These are phyloP conservation scores for Drosophila chauvacae DNA, from an alignment of 1,140 invertebrate genomes.

Conservation along the genomic window DNA sequence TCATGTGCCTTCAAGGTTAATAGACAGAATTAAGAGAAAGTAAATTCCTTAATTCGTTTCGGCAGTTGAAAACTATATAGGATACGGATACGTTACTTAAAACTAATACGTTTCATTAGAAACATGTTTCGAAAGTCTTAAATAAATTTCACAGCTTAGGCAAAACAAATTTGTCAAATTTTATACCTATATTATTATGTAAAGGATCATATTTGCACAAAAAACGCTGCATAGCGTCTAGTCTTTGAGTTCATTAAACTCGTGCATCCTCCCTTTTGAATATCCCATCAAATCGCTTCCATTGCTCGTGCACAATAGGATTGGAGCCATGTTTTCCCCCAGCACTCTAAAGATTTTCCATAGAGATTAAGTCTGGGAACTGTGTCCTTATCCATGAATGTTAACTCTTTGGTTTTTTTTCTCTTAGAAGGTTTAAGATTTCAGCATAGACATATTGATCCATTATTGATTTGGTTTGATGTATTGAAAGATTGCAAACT, in stretches of 20 bases:
- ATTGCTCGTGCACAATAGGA: not conserved
- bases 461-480: not conserved
- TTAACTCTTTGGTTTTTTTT: not conserved
- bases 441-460: slow-evolving; percentile 8
- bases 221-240: not conserved
- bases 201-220: not conserved
- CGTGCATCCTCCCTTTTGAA: not conserved
- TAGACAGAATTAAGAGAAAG: too few species aligned
- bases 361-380: not conserved
- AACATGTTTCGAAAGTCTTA: not conserved
- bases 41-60: not conserved
- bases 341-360: not conserved
- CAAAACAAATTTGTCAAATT: not conserved
- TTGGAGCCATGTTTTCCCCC: not conserved
- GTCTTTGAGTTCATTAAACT: slow-evolving; percentile 3
- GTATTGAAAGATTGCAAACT: not conserved
- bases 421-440: not conserved
- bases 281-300: not conserved
- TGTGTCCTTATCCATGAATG: not conserved
- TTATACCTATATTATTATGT: too few species aligned
- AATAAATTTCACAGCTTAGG: not conserved
- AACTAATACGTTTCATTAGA: too few species aligned
- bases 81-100: too few species aligned
- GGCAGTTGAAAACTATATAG: too few species aligned
- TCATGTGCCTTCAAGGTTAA: not conserved